Conservation (phyloP, 2,888 invertebrate genomes). For the Rosalia funebris region DNA sequence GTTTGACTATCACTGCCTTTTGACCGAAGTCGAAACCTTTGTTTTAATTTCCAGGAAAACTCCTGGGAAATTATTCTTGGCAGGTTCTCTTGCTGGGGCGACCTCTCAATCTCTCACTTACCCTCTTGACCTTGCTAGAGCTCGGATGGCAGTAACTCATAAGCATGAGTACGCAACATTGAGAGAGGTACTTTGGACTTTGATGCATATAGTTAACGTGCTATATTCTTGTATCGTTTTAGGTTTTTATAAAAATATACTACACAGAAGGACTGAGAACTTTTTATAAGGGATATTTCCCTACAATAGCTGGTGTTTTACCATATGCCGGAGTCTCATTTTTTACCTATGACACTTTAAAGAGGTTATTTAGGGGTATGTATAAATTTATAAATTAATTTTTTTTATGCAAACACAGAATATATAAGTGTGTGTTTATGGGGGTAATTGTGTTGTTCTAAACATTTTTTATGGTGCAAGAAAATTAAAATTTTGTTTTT, state of each 20-base stretch:
- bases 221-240: conserved; percentile 27
- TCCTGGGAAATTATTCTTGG: conserved; percentile 75
- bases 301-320: conserved; percentile 92
- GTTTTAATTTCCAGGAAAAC: conserved; percentile 51
- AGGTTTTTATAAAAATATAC: conserved; percentile 72
- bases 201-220: not conserved
- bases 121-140: conserved; percentile 95
- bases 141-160: conserved; percentile 95
- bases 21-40: not conserved
- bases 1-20: not conserved
- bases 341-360: conserved; percentile 95
- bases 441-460: too few relatives aligned
- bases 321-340: conserved; percentile 98
- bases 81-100: conserved; percentile 95
- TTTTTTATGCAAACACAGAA: too few relatives aligned
- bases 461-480: too few relatives aligned
- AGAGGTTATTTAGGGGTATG: conserved; percentile 79
- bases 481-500: too few relatives aligned
- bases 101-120: conserved; percentile 95
- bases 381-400: too few relatives aligned
- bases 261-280: conserved; percentile 79
- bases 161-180: conserved; percentile 76
- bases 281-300: conserved; percentile 87
- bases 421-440: too few relatives aligned
- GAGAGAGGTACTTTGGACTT: conserved; percentile 64